Percentiles rank a stretch among this genome's conserved stretches.
phyloP scores from a whole-genome alignment of 2,113 vertebrate genomes.

The Acanthochromis polyacanthus region DNA sequence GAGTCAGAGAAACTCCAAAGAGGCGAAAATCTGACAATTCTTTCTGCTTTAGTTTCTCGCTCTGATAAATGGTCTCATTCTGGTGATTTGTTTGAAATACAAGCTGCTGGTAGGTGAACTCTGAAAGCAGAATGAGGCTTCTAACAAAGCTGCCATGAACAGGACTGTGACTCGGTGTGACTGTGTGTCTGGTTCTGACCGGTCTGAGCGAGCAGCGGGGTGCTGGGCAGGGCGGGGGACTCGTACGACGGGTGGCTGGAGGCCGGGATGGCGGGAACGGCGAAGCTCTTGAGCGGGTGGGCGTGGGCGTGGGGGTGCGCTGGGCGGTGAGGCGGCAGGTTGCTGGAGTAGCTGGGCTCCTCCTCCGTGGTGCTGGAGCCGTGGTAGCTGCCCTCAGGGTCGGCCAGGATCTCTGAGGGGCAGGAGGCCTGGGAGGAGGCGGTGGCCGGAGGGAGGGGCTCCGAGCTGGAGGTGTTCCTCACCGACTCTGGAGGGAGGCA shows the following conservation, averaged over 20 bases:
- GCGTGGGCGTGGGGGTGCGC: constrained; percentile 92
- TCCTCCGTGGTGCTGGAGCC: constrained; percentile 90
- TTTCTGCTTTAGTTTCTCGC: too few relatives aligned
- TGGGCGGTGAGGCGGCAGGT: constrained; percentile 87
- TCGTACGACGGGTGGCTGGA: constrained; percentile 85
- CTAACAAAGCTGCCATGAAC: too few relatives aligned
- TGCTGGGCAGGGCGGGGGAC: constrained; percentile 90
- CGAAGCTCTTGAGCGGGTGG: constrained; percentile 97
- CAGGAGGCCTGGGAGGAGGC: constrained; percentile 88
- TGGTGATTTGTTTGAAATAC: too few relatives aligned
- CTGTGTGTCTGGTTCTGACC: constrained; percentile 77
- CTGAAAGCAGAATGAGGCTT: too few relatives aligned
- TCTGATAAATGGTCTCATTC: too few relatives aligned
- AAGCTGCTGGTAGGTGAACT: too few relatives aligned
- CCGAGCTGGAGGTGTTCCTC: constrained; percentile 94
- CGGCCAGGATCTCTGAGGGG: constrained; percentile 88
- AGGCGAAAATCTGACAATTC: too few relatives aligned
- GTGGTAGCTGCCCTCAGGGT: constrained; percentile 91
- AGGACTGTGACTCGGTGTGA: too few relatives aligned
- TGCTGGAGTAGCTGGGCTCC: constrained; percentile 88
- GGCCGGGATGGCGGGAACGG: constrained; percentile 89
- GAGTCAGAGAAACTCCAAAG: too few relatives aligned
- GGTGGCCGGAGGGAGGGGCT: constrained; percentile 86
- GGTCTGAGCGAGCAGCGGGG: constrained; percentile 92
- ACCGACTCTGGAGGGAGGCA: constrained; percentile 88